These are phyloP conservation scores for Suncus etruscus DNA, from an alignment of 2,113 vertebrate species.

Conservation along the genomic window DNA sequence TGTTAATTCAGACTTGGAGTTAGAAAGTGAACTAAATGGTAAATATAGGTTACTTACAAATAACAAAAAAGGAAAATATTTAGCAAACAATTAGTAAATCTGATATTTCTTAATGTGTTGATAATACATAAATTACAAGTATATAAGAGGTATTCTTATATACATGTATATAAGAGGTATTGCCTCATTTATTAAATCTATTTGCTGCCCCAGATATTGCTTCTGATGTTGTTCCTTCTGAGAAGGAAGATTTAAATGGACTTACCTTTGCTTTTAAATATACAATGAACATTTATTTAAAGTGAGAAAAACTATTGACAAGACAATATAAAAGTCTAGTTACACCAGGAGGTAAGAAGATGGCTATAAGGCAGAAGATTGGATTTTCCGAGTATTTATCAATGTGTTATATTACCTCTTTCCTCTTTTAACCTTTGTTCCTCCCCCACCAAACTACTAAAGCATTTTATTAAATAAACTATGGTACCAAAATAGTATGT, in stretches of 20 bases:
- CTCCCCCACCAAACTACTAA: background rate
- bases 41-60: slow-evolving; percentile 22
- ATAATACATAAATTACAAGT: slow-evolving; percentile 57
- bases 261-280: slow-evolving; percentile 38
- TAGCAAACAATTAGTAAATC: slow-evolving; percentile 26
- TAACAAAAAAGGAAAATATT: background rate
- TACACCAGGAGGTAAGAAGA: background rate
- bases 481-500: background rate
- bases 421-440: background rate
- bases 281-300: slow-evolving; percentile 19
- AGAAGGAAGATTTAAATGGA: slow-evolving; percentile 13
- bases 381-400: background rate
- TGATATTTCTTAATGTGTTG: slow-evolving; percentile 49
- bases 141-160: slow-evolving; percentile 32
- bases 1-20: slow-evolving; percentile 34
- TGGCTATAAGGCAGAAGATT: background rate
- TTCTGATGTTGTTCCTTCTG: background rate
- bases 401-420: background rate
- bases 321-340: background rate
- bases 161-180: too few species aligned
- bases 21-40: slow-evolving; percentile 40
- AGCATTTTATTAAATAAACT: background rate
- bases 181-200: slow-evolving; percentile 55
- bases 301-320: background rate
- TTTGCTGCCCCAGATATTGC: background rate